Evolutionary conservation across 2,113 vertebrate genomes (phyloP).

Genomic region (Tachycineta bicolor): DNA sequence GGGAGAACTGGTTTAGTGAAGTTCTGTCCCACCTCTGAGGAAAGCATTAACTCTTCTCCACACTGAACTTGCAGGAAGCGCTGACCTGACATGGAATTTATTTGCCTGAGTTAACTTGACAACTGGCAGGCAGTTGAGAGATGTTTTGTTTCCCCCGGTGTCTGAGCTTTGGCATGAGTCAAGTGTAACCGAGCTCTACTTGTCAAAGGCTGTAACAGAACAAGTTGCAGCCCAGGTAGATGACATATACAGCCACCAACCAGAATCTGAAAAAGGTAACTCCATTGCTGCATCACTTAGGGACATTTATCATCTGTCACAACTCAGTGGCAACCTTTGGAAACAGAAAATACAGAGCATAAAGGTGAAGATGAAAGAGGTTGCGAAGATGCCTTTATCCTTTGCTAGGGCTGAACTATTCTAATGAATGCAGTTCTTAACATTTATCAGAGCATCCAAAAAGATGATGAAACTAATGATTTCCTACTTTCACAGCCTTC

Average conservation of each 20-base stretch:
- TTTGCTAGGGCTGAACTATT: not conserved
- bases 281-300: not conserved
- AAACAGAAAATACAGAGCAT: not conserved
- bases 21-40: not conserved
- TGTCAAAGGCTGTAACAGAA: not conserved
- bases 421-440: not conserved
- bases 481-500: not conserved
- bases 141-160: rapidly evolving
- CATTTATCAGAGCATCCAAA: not conserved
- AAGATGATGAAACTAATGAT: not conserved
- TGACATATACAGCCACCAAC: not conserved
- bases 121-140: not conserved
- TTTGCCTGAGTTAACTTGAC: not conserved
- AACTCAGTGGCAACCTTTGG: not conserved
- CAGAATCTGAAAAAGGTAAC: not conserved
- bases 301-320: not conserved
- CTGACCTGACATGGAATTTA: not conserved
- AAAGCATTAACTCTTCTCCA: not conserved
- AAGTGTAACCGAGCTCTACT: rapidly evolving
- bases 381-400: not conserved
- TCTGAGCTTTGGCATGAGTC: not conserved
- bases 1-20: not conserved
- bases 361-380: not conserved
- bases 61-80: not conserved
- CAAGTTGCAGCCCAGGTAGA: not conserved